Percentiles rank a stretch among this genome's conserved stretches.
Evolutionary conservation across 2,797 vertebrate species (phyloP).

Genomic region (Acrossocheilus wenchowensis): DNA sequence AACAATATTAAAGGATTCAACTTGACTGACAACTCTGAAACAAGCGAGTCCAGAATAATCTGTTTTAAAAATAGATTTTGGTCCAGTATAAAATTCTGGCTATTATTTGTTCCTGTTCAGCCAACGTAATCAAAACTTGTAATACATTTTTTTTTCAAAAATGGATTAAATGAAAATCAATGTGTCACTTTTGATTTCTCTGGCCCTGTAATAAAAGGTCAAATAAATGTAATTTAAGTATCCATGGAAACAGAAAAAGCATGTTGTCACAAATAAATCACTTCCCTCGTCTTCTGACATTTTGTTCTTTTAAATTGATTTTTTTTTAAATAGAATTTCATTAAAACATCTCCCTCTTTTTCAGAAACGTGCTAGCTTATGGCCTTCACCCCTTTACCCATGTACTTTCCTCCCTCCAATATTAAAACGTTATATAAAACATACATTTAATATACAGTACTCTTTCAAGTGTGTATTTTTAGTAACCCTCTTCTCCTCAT

Average conservation of each 20-base stretch:
- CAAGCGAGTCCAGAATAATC: conserved; percentile 14
- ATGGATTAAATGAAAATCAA: conserved; percentile 29
- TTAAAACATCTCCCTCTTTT: conserved; percentile 38
- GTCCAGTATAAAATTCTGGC: not conserved
- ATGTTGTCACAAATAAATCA: conserved; percentile 47
- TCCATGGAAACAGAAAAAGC: conserved; percentile 54
- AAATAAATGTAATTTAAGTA: conserved; percentile 39
- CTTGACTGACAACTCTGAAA: not conserved
- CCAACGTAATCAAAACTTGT: not conserved
- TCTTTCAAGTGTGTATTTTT: conserved; percentile 19
- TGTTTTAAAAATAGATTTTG: not conserved
- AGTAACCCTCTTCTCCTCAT: not conserved
- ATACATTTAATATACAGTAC: conserved; percentile 6
- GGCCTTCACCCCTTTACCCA: not conserved
- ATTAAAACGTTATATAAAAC: conserved; percentile 9
- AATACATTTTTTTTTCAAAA: not conserved
- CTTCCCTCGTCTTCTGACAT: conserved; percentile 37
- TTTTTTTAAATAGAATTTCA: conserved; percentile 40
- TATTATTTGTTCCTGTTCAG: not conserved
- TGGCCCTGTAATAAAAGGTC: conserved; percentile 1
- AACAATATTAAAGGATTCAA: not conserved
- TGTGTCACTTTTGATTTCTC: conserved; percentile 33
- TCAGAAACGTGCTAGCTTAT: conserved; percentile 37
- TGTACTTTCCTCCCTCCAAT: not conserved
- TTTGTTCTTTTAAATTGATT: conserved; percentile 54